Conservation (phyloP, 2,797 vertebrate genomes). For the Sebastes hubbsi region DNA sequence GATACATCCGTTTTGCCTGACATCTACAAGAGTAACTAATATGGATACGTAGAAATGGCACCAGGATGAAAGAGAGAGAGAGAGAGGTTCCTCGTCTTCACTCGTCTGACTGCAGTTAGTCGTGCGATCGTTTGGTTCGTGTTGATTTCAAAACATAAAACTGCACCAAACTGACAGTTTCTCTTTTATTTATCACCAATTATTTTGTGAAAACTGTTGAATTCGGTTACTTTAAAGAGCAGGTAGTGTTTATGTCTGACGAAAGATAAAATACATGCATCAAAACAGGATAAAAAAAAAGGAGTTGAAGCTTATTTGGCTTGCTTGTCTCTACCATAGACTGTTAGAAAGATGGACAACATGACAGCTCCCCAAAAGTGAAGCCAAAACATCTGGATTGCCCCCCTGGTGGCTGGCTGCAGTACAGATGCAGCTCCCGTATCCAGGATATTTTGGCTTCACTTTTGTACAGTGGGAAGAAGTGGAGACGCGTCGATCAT, state of each 20-base stretch:
- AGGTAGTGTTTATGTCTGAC: neutral
- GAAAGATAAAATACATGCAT: neutral
- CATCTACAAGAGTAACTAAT: conserved; percentile 72
- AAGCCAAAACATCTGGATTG: neutral
- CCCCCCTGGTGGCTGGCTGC: no score
- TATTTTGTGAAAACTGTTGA: neutral
- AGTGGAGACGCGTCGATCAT: no score
- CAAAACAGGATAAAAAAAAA: neutral
- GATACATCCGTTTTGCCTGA: conserved; percentile 80
- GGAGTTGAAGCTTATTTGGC: neutral
- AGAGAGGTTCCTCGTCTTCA: conserved; percentile 50
- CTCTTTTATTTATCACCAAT: neutral
- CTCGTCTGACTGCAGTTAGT: conserved; percentile 13
- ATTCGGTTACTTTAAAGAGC: no score
- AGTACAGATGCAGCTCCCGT: no score
- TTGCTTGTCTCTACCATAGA: neutral
- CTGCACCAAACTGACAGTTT: neutral
- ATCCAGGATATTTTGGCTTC: no score
- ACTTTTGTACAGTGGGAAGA: no score
- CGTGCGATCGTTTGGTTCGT: conserved; percentile 7
- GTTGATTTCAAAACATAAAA: neutral
- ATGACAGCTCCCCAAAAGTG: neutral
- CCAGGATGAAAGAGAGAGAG: conserved; percentile 72
- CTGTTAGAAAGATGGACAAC: neutral
- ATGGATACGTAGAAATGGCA: conserved; percentile 76